Evolutionary conservation across 2,888 invertebrate species (phyloP).

Genomic region (Lamellibrachia satsuma): DNA sequence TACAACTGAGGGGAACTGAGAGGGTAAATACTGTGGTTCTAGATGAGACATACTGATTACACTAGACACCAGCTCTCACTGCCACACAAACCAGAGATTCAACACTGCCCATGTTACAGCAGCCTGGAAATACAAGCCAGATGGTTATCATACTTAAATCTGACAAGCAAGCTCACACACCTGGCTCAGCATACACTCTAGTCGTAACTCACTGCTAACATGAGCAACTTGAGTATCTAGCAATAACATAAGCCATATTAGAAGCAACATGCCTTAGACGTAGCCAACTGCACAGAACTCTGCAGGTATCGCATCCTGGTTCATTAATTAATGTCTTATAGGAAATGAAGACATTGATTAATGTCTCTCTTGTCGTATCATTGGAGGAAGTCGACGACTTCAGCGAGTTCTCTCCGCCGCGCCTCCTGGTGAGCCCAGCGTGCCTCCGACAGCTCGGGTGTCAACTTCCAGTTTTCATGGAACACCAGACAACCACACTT

Average conservation of each 20-base stretch:
- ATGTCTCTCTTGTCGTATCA: constrained; percentile 36
- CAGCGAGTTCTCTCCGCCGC: constrained; percentile 77
- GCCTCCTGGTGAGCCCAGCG: constrained; percentile 84
- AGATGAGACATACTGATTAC: background rate
- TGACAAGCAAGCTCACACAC: background rate
- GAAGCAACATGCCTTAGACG: background rate
- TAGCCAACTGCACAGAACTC: background rate
- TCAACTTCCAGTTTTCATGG: constrained; percentile 79
- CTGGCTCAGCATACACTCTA: background rate
- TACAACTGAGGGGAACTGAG: background rate
- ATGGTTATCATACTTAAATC: background rate
- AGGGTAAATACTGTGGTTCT: background rate
- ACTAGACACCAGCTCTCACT: background rate
- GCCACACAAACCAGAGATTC: background rate
- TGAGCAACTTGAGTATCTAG: background rate
- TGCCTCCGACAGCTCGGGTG: constrained; percentile 76
- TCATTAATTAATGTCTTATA: background rate
- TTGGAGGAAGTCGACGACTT: constrained; percentile 77
- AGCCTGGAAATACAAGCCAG: background rate
- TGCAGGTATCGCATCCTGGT: background rate
- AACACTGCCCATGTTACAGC: background rate
- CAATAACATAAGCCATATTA: background rate
- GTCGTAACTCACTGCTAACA: background rate
- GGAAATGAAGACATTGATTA: background rate
- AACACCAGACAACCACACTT: constrained; percentile 74